phyloP scores from a whole-genome alignment of 2,113 vertebrate genomes.

The Symphodus melops region DNA sequence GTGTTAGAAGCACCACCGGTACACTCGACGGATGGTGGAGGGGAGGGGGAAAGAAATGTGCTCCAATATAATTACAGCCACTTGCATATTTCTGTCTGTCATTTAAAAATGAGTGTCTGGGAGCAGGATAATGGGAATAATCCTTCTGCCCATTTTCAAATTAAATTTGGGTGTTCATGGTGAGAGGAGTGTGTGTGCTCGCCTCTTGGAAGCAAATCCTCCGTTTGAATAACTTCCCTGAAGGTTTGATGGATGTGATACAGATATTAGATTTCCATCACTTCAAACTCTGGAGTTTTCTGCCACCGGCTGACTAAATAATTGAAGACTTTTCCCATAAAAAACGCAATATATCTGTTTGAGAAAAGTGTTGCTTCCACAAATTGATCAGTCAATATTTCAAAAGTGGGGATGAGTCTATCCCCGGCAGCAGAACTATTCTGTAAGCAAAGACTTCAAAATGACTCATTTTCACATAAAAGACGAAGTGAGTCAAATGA shows the following conservation, averaged over 20 bases:
- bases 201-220: slow-evolving; percentile 49
- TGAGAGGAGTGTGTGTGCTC: slow-evolving; percentile 38
- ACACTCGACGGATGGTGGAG: not conserved
- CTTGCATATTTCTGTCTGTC: slow-evolving; percentile 54
- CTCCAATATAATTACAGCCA: slow-evolving; percentile 53
- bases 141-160: slow-evolving; percentile 69
- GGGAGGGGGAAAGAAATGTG: not conserved
- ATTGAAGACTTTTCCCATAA: slow-evolving; percentile 65
- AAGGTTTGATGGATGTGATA: slow-evolving; percentile 72
- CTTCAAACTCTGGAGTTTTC: slow-evolving; percentile 62
- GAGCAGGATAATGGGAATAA: slow-evolving; percentile 67
- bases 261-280: slow-evolving; percentile 80
- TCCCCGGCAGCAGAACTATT: slow-evolving; percentile 13
- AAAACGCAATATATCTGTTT: slow-evolving; percentile 65
- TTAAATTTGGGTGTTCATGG: slow-evolving; percentile 63
- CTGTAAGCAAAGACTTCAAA: slow-evolving; percentile 30
- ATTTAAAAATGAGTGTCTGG: slow-evolving; percentile 65
- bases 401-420: slow-evolving; percentile 39
- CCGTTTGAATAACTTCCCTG: slow-evolving; percentile 59
- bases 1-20: not conserved
- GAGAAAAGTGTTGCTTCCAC: slow-evolving; percentile 56
- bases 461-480: slow-evolving; percentile 17
- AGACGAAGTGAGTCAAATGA: not conserved
- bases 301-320: slow-evolving; percentile 74
- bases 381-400: slow-evolving; percentile 67